Base-by-base conservation (phyloP, 2,113 vertebrate genomes). In the Brachyhypopomus gauderio region DNA sequence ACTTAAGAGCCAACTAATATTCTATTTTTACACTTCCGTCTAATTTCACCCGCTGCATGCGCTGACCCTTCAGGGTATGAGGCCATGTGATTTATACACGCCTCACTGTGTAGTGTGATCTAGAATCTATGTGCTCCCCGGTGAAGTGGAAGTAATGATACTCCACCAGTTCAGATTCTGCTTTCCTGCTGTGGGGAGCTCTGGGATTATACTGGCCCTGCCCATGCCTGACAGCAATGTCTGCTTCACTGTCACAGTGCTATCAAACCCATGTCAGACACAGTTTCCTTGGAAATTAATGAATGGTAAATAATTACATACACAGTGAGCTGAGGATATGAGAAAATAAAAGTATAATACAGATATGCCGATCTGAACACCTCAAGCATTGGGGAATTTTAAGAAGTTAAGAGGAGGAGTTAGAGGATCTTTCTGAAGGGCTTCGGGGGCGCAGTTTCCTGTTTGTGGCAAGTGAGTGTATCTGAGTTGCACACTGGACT, bases 261-360 rank as follows among this genome's bases (percentile, higher is more conserved):
- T 87, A 90, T 89, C 81, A 88, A 87, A 71, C 71, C 89, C 87
- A 90, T 85, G 88, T 84, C 88, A 84, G 87, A 84, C 69, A 84
- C 85, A 85, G 88, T 92, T 91, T 90, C 87, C 86, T 85, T 84
- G 78, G 38, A 83, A 81, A 88, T 81, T 85, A 90, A 91, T 90
- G 87, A 88, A 78, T 59, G 79, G 87, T 89, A 91, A 93, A 93
- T 90, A 92, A 90, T 86, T 83, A 83, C 84, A 83, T 48, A n/a
- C n/a, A 19, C 3, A 6, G 17, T 41, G 52, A 71, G 20, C 36
- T 48, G 58, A 60, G 4, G 14, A 72, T 34, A 48, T 23, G 17
- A 63, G 83, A 71, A 81, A 86, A 89, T 87, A 85, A 90, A 87
- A 87, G 87, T 56, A 71, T 3, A 88, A 87, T 78, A 67, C 22